phyloP scores from a whole-genome alignment of 2,797 vertebrate species.

The Sorex maritimensis region DNA sequence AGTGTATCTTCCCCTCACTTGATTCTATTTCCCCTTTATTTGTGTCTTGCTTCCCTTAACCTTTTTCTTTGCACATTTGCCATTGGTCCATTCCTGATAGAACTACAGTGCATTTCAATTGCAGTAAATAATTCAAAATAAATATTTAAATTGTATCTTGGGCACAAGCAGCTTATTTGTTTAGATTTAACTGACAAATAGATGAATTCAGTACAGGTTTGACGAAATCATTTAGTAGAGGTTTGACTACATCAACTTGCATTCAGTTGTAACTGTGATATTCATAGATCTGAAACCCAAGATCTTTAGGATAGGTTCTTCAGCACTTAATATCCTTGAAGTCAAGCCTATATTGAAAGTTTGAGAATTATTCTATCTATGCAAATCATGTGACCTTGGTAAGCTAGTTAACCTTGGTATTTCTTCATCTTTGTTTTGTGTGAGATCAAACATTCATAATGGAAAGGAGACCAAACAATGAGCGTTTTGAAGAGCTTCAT shows the following conservation, averaged over 20 bases:
- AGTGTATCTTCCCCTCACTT: too few species aligned
- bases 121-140: constrained; percentile 58
- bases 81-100: not conserved
- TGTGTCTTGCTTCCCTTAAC: not conserved
- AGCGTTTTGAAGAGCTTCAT: not conserved
- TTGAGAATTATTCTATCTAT: not conserved
- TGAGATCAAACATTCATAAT: not conserved
- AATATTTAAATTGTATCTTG: not conserved
- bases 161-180: not conserved
- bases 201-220: not conserved
- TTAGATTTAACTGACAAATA: constrained; percentile 13
- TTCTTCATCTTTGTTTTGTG: not conserved
- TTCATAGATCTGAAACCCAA: not conserved
- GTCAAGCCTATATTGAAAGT: not conserved
- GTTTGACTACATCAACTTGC: not conserved
- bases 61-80: not conserved
- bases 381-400: not conserved
- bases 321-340: constrained; percentile 16
- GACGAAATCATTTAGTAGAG: too few species aligned
- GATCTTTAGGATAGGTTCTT: not conserved
- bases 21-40: not conserved
- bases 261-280: not conserved
- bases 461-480: not conserved
- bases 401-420: not conserved
- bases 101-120: constrained; percentile 34